Percentiles rank a stretch among this genome's conserved stretches.
phyloP scores from a whole-genome alignment of 2,113 vertebrate species.

The Dendrocopos noguchii region DNA sequence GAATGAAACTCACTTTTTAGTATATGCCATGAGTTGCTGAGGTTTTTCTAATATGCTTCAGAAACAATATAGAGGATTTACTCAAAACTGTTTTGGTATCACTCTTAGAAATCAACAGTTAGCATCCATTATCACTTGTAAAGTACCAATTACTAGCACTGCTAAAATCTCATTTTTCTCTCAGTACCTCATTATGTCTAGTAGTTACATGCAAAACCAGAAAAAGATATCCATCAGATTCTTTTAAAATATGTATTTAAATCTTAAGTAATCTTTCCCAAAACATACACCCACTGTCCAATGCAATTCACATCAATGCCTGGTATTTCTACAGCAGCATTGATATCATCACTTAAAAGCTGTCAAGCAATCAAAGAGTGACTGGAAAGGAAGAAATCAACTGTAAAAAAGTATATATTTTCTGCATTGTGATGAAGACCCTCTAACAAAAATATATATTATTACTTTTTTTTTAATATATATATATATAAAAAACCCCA shows the following conservation, averaged over 20 bases:
- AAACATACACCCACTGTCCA: slow-evolving; percentile 41
- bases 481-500: not conserved
- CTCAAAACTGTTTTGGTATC: not conserved
- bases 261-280: slow-evolving; percentile 22
- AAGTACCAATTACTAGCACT: not conserved
- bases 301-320: slow-evolving; percentile 49
- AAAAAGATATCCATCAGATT: slow-evolving; percentile 7
- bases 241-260: slow-evolving; percentile 46
- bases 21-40: not conserved
- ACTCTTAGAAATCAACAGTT: slow-evolving; percentile 60
- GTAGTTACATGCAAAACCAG: not conserved
- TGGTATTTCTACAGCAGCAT: slow-evolving; percentile 51
- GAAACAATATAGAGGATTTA: not conserved
- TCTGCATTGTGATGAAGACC: slow-evolving; percentile 5
- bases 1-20: not conserved
- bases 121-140: slow-evolving; percentile 49
- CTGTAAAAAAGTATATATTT: slow-evolving; percentile 54
- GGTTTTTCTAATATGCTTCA: not conserved
- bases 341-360: slow-evolving; percentile 53
- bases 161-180: slow-evolving; percentile 34
- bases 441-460: slow-evolving; percentile 25
- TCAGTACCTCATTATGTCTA: not conserved
- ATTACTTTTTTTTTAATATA: not conserved
- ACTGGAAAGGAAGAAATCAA: slow-evolving; percentile 57
- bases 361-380: slow-evolving; percentile 59